Evolutionary conservation across 2,797 vertebrate species (phyloP), one percentile per base, ranked within the genome.

Genomic region (Pseudomugil tenellus): DNA sequence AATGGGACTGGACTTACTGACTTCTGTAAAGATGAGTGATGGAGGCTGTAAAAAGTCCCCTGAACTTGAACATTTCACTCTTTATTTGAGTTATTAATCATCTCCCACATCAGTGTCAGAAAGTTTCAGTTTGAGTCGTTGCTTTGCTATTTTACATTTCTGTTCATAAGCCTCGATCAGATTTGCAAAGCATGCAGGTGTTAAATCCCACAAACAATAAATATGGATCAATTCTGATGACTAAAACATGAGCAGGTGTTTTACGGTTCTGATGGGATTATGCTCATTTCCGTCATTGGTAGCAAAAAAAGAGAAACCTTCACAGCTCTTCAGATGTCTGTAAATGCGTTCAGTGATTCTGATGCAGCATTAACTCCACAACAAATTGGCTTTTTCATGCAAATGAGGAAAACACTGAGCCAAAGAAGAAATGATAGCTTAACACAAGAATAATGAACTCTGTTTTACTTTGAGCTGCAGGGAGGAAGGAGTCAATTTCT

Each of bases 291-390:
- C 37, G 41, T 26, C 25, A 52, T 58, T 61, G 54, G 41, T 19
- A 19, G n/a, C 41, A 43, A 43, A 46, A 43, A 46, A 46, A 46
- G 8, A 19, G 17, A 46, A 43, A 43, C 21, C 34, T 13, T 6
- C 25, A 58, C 32, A 39, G 51, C 58, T 35, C 48, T 32, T 46
- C 6, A 26, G 41, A 23, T 1, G 39, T 28, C 6, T 58, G 26
- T 26, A 61, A 58, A 66, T n/a, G 46, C 25, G 39, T 62, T 67
- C 35, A n/a, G n/a, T n/a, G n/a, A n/a, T n/a, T n/a, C n/a, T 32
- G 59, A 62, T 29, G 9, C 28, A 10, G 19, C 12, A 37, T 56
- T 46, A 3, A 25, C 21, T 60, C n/a, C n/a, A 28, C n/a, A 4
- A 31, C 46, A 26, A 62, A 68, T 26, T 14, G 8, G 25, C 10